Conservation (phyloP, 2,888 invertebrate species). For the Buathra laborator region DNA sequence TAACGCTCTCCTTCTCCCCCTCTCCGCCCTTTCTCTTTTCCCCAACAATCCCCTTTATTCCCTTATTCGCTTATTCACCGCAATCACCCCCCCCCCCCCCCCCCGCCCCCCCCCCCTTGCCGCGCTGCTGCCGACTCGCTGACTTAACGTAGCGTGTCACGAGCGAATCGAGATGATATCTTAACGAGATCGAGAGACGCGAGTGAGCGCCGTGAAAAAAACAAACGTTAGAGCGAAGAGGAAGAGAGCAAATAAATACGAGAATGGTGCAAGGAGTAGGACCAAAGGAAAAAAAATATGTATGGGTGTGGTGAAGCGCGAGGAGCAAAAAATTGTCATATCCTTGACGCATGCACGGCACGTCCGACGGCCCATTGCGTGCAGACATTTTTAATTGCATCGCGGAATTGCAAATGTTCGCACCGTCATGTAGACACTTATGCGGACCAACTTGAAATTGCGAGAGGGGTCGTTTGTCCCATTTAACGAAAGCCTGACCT, state of each 20-base stretch:
- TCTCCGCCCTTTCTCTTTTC: slow-evolving; percentile 4
- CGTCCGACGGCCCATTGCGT: slow-evolving; percentile 74
- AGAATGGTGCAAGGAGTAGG: background rate
- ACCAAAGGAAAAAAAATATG: background rate
- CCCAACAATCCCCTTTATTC: slow-evolving; percentile 51
- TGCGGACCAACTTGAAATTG: background rate
- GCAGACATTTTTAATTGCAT: slow-evolving; percentile 76
- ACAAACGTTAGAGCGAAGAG: slow-evolving; percentile 10
- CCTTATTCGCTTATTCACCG: slow-evolving; percentile 59
- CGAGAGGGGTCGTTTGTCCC: background rate
- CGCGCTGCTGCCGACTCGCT: slow-evolving; percentile 10
- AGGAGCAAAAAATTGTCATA: slow-evolving; percentile 70
- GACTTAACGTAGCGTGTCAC: slow-evolving; percentile 67
- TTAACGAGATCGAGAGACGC: slow-evolving; percentile 67
- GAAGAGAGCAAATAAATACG: slow-evolving; percentile 8
- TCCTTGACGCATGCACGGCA: slow-evolving; percentile 68
- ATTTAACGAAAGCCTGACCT: background rate
- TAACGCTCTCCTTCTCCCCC: background rate
- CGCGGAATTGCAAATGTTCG: slow-evolving; percentile 65
- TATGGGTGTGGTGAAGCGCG: slow-evolving; percentile 15
- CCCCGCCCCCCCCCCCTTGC: slow-evolving; percentile 8
- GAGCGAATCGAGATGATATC: slow-evolving; percentile 70
- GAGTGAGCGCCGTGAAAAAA: slow-evolving; percentile 38
- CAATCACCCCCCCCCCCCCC: slow-evolving; percentile 22
- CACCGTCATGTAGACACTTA: slow-evolving; percentile 34